Conservation (phyloP, 2,797 vertebrate genomes). For the Microhierax caerulescens region DNA sequence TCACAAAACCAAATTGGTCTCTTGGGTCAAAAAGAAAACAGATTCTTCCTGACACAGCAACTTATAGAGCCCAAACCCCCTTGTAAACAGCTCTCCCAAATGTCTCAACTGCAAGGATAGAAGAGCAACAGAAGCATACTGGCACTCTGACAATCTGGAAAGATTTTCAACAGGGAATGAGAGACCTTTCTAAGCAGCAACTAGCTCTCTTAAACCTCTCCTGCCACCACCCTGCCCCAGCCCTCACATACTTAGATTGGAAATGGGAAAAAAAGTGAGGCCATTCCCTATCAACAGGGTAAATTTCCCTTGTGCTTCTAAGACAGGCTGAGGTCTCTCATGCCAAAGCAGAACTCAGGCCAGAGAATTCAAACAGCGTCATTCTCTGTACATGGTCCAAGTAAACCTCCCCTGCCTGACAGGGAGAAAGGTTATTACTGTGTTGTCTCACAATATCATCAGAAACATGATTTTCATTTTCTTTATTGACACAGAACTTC, state of each 20-base stretch:
- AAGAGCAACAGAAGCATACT: neutral
- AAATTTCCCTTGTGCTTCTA: neutral
- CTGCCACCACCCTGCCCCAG: neutral
- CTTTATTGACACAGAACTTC: neutral
- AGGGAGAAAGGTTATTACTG: neutral
- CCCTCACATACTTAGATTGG: neutral
- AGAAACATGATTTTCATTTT: neutral
- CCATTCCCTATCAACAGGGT: neutral
- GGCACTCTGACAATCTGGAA: neutral
- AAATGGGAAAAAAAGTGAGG: neutral
- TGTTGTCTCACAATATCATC: neutral
- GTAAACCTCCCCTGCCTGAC: neutral
- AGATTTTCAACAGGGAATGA: neutral
- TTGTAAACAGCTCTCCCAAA: neutral
- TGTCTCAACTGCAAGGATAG: rapidly evolving
- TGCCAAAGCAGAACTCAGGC: neutral
- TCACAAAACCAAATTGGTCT: neutral
- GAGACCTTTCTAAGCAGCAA: neutral
- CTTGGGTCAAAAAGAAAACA: neutral
- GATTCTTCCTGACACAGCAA: neutral
- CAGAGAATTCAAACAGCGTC: neutral
- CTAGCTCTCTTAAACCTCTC: neutral
- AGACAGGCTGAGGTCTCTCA: neutral
- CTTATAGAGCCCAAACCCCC: neutral
- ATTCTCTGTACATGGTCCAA: neutral